Evolutionary conservation across 2,797 vertebrate genomes (phyloP), one percentile per base, ranked within the genome.

Genomic region (Esox masquinongy): DNA sequence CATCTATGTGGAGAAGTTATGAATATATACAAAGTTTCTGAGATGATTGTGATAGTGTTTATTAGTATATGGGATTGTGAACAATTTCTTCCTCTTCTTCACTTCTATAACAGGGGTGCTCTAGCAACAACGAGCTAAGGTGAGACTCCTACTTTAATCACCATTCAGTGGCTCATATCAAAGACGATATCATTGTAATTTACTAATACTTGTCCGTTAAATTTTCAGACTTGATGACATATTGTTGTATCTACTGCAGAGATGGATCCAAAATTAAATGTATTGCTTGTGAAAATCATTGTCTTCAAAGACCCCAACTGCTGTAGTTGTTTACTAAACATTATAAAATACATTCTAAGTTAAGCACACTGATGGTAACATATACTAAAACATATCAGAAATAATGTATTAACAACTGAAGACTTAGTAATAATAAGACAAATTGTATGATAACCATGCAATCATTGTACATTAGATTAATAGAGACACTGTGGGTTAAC

Each of bases 111-210:
- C 80, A 84, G 83, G 78, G 17, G 79, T 47, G 81, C 77, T 26
- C 56, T 79, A 73, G 77, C 76, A 3, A 70, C 73, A 71, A 87
- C 80, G 71, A 0, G 81, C 84, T 87, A 87, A 22, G 26, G 70
- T 72, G 50, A 36, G 29, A 53, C 9, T 22, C 6, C 24, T 31
- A 9, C 36, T 72, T 11, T 29, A 64, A 64, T 17, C 6, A 31
- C 26, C 15, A 64, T 14, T 64, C 29, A 11, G 12, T 53, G 16
- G 15, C 51, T 68, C 11, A 12, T 64, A 26, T 64, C 12, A 64
- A 17, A 63, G 4, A 39, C 1, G 1, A 64, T 64, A 26, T 31
- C 61, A 64, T 29, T 14, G 29, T 64, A 17, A 16, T 31, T 0
- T 39, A 6, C 0, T 9, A 22, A 56, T 22, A 22, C 53, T 12